Evolutionary conservation across 2,113 vertebrate species (phyloP), one percentile per base, ranked within the genome.

Genomic region (Chrysemys picta): DNA sequence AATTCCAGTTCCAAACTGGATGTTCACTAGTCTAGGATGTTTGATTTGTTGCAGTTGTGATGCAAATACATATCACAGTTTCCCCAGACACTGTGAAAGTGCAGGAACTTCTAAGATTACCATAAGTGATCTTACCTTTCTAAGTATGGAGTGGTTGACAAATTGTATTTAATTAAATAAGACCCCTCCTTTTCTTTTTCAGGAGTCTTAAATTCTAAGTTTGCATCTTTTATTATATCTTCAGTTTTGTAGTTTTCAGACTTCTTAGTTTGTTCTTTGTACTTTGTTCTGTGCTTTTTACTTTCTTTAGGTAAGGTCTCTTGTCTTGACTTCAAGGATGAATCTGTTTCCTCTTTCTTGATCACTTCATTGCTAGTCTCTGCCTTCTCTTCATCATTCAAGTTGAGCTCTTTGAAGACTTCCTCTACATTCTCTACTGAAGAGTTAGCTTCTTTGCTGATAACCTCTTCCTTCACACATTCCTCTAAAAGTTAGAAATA

Each of bases 71-170:
- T 10, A 42, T 21, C 29, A 59, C 3, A 13, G 5, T 52, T 91
- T 8, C 12, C 29, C 12, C 12, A 78, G 24, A 75, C 3, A 59
- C n/a, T 17, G 27, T n/a, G 87, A 25, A 24, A 54, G 59, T 35
- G n/a, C 22, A 42, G 42, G 8, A 42, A 56, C 31, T 76, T 6
- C 47, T 27, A 29, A 17, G 31, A 8, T 93, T 89, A 92, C 29
- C 56, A 42, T 42, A 90, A 89, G 2, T 76, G 50, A 84, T 35
- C 97, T 98, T 97, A 99, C 99, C 99, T 99, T 91, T 99, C 98
- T 56, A 99, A 97, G 92, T 97, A 98, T 1, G 99, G 99, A 0
- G 99, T 99, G 1, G 98, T 98, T 93, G 98, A 98, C n/a, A 99
- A 97, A 56, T 98, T 99, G 94, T 98, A 98, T 92, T 97, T 99